Evolutionary conservation across 2,113 vertebrate genomes (phyloP), one percentile per base, ranked within the genome.

Genomic region (Clarias batrachus): DNA sequence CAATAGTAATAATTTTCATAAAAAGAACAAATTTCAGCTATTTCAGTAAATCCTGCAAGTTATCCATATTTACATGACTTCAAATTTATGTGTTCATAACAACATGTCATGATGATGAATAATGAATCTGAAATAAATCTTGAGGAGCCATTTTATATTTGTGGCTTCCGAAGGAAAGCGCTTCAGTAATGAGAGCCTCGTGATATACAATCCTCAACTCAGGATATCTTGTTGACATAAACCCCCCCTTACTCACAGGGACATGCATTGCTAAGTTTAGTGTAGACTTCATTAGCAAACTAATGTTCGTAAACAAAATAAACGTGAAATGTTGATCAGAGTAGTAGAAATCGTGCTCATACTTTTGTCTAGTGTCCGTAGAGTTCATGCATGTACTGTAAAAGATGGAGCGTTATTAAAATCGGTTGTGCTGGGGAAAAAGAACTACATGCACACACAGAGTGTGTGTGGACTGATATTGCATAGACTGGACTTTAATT

Each of bases 151-250:
- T 91, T 90, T 92, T 92, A 93, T 91, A 94, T 94, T 89, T 93
- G 92, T 92, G 91, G 93, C 92, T 91, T 94, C 93, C 92, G 88
- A 78, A 85, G 89, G 81, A 92, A 90, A 91, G 83, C 90, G 7
- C 7, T 48, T 48, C 7, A 89, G 93, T 93, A 94, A 93, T 62
- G 92, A 93, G 93, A 92, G 90, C 91, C 87, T 27, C 81, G 56
- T 92, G 93, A 93, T 93, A 94, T 90, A 88, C 78, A 92, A 95
- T 92, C 89, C 87, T 88, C 54, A 88, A 91, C 91, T 88, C 90
- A 70, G 83, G 89, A 89, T 92, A 91, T 92, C 91, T 93, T 94
- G 94, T 94, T 95, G 92, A 95, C 92, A 94, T 91, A 94, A 93
- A 92, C 89, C 83, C 83, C 83, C 88, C 87, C 86, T 82, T 88